Percentiles rank a stretch among this genome's conserved stretches.
Conservation (phyloP, 2,888 invertebrate genomes). For the Magallana nippona region DNA sequence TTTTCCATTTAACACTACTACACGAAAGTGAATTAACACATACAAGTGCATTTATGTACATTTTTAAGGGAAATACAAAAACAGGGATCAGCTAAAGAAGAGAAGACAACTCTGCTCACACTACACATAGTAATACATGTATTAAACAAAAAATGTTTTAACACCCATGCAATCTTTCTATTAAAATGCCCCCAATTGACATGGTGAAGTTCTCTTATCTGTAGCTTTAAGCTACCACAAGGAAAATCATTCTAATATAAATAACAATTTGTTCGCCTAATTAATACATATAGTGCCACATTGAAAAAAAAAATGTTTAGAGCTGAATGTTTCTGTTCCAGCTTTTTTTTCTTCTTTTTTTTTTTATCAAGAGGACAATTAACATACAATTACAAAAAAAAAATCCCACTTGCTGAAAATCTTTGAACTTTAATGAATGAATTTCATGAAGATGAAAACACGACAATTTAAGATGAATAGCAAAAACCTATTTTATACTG, state of each 20-base stretch:
- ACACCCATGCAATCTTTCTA: not conserved
- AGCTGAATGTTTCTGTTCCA: not conserved
- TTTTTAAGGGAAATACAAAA: not conserved
- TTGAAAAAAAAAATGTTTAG: slow-evolving; percentile 3
- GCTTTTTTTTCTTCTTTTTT: not conserved
- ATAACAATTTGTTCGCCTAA: slow-evolving; percentile 23
- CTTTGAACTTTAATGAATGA: not conserved
- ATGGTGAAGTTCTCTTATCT: not conserved
- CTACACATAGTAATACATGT: not conserved
- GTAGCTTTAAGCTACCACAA: slow-evolving; percentile 17
- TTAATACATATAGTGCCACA: not conserved
- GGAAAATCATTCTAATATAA: not conserved
- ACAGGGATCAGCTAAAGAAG: not conserved
- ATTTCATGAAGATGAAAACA: not conserved
- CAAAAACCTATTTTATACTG: no score
- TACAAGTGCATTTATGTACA: not conserved
- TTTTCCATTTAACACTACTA: no score
- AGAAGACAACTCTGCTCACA: slow-evolving; percentile 17
- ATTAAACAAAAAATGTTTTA: not conserved
- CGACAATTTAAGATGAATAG: no score
- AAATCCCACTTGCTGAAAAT: not conserved
- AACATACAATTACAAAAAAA: not conserved
- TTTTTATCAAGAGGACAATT: no score
- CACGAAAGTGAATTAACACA: not conserved
- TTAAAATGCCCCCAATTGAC: slow-evolving; percentile 2